Evolutionary conservation across 1,140 invertebrate genomes (phyloP), one percentile per base, ranked within the genome.

Genomic region (Aphaenogaster floridana): DNA sequence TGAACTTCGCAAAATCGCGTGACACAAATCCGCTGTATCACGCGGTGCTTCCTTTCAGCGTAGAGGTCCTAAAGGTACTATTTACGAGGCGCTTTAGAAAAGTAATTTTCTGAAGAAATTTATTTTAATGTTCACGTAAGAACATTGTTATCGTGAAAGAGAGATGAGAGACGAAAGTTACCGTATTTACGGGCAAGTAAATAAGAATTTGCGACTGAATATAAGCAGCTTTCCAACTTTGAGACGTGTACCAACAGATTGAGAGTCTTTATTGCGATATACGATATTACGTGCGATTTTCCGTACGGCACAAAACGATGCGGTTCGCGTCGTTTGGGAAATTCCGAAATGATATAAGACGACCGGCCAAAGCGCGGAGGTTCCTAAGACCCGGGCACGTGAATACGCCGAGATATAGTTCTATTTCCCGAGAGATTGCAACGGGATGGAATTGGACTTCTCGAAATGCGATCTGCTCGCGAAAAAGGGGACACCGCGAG

Each of bases 381-480:
- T 21, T 48, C 15, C 57, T 83, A 77, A 74, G 69, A 54, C 61
- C 36, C 42, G 34, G 39, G 54, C 85, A 45, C 59, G 28, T 71
- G 78, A 87, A 89, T 89, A 48, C 72, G 39, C 4, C 54, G 21
- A 86, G 63, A 89, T 90, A 89, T 59, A 83, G 89, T 87, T 59
- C 76, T 48, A 17, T 13, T 13, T 83, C 89, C 71, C 88, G 21
- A 17, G 84, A 69, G 89, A 89, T 71, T 54, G 83, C 81, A 85
- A 89, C 68, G 42, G 78, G 74, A 89, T 87, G 39, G 66, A 83
- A 90, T 90, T 84, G 87, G 66, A 89, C 57, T 72, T 76, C 21
- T 50, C 66, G 66, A 8, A 66, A 89, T 76, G 28, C 63, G 76
- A 88, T 79, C 54, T 42, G 45, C 76, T 72, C 71, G 17, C 71